Evolutionary conservation across 2,113 vertebrate species (phyloP).

Genomic region (Anoplopoma fimbria): DNA sequence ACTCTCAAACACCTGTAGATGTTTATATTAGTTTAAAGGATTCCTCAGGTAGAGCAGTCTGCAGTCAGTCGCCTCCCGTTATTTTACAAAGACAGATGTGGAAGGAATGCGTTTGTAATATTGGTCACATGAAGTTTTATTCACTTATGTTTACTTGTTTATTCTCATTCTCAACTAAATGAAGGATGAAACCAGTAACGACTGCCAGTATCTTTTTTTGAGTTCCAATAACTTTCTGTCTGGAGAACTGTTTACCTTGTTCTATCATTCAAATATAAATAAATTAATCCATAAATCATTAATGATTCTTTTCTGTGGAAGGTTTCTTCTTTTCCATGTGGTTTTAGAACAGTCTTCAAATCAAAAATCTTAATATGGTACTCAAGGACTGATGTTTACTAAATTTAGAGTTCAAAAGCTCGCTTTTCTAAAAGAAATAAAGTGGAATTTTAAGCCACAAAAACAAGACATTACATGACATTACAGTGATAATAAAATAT

Average conservation of each 20-base stretch:
- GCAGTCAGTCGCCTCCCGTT: too few relatives aligned
- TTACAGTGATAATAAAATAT: too few relatives aligned
- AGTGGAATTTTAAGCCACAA: too few relatives aligned
- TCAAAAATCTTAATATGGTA: too few relatives aligned
- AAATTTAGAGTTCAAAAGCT: too few relatives aligned
- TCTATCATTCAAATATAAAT: not conserved
- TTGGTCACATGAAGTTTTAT: not conserved
- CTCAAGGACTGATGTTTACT: too few relatives aligned
- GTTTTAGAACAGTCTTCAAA: not conserved
- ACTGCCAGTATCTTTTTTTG: not conserved
- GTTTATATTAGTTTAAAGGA: not conserved
- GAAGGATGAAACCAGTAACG: not conserved
- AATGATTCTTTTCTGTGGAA: not conserved
- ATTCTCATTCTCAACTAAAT: not conserved
- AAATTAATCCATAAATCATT: not conserved
- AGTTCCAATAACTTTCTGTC: not conserved
- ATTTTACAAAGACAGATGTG: not conserved
- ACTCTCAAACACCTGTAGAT: not conserved
- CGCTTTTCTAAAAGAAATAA: not conserved
- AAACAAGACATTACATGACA: too few relatives aligned
- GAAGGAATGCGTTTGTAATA: not conserved
- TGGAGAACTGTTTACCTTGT: not conserved
- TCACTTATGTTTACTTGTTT: not conserved
- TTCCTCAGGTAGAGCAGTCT: constrained; percentile 1
- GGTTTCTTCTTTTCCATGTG: too few relatives aligned